These are phyloP conservation scores for Saguinus oedipus DNA, from an alignment of 2,797 vertebrate genomes.

Conservation along the genomic window DNA sequence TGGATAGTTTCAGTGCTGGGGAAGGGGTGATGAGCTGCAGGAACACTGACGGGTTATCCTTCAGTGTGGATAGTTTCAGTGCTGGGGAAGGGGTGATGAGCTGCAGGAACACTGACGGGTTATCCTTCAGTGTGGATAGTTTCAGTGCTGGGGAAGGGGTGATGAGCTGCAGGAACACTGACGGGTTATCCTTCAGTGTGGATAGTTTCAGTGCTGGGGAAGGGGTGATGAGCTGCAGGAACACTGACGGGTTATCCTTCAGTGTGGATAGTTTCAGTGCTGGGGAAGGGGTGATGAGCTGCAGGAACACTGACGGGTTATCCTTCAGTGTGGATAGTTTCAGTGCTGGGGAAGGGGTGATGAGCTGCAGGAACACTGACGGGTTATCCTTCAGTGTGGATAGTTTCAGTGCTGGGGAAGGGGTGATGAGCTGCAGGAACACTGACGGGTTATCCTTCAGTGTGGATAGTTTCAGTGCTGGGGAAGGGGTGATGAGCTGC, in stretches of 20 bases:
- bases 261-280: background rate
- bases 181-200: background rate
- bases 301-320: background rate
- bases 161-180: no score
- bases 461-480: background rate
- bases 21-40: background rate
- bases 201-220: background rate
- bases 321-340: background rate
- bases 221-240: background rate
- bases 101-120: background rate
- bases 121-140: background rate
- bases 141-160: background rate
- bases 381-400: background rate
- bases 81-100: background rate
- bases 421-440: no score
- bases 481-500: background rate
- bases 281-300: background rate
- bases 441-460: background rate
- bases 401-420: background rate
- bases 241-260: background rate
- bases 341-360: background rate
- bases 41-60: background rate
- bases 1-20: background rate
- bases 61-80: background rate
- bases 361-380: no score